Base-by-base conservation (phyloP, 2,888 invertebrate species). In the Acrocyrtus sp. region DNA sequence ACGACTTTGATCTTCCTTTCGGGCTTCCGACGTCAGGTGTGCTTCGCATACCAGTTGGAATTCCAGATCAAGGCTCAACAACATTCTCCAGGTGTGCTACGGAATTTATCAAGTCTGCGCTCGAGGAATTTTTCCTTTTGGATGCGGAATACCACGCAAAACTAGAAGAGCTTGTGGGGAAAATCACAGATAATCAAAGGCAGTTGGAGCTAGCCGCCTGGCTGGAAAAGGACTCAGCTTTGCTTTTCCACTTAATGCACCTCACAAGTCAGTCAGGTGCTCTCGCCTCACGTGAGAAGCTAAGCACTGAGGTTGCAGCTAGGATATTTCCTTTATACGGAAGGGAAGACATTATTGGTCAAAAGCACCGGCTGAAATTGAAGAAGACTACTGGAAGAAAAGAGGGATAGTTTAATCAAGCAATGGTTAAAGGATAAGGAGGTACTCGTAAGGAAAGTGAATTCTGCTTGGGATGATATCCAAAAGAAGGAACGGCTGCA, bases 91-190 rank as follows among this genome's bases (percentile, higher is more conserved):
- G 27, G 2, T n/a, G n/a, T n/a, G n/a, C n/a, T n/a, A n/a, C n/a
- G n/a, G 68, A 77, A 5, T 76, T 78, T 47, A 43, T 79, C 12
- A 76, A 77, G 39, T 53, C 70, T 0, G 65, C 76, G 2, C 29
- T 27, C 19, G 79, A 81, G 15, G 72, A 78, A 53, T 81, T 79
- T 50, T 63, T 78, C 15, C 54, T 81, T 12, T 48, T 81, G 17
- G 81, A 81, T 48, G 81, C 74, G 4, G 76, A 78, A 45, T 79
- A 78, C 47, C 76, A 77, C 29, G 70, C 72, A 8, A 81, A 81
- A 24, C 45, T 81, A 22, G 79, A 78, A 39, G 68, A 78, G 65
- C 51, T 81, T 12, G 39, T 19, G 27, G 51, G 15, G 6, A 72
- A 77, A 57, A 47, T 62, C 21, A 63, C 22, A 8, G 60, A 69